Evolutionary conservation across 2,888 invertebrate genomes (phyloP).

Genomic region (Melitaea athalia): DNA sequence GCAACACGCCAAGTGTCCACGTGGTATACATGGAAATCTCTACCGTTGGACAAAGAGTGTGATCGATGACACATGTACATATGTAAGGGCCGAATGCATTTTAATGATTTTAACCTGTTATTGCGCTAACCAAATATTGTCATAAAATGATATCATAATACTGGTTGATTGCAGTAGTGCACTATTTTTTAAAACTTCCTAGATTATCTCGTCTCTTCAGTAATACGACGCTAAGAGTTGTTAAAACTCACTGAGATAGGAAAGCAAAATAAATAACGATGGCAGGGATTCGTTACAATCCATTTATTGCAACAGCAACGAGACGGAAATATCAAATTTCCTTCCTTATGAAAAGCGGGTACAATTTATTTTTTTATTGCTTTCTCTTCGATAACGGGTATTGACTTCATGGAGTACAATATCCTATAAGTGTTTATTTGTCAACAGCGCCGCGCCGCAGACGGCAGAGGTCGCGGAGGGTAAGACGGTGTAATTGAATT

Average conservation of each 20-base stretch:
- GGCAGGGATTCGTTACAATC: slow-evolving; percentile 23
- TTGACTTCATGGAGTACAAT: slow-evolving; percentile 10
- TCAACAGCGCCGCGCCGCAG: background rate
- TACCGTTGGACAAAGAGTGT: no score
- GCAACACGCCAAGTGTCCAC: no score
- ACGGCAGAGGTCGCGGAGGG: slow-evolving; percentile 9
- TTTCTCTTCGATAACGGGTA: slow-evolving; percentile 3
- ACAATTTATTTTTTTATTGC: slow-evolving; percentile 17
- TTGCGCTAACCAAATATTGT: no score
- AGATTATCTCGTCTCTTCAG: background rate
- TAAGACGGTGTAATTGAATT: slow-evolving; percentile 29
- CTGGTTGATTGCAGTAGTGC: background rate
- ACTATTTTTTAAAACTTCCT: background rate
- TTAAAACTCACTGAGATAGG: slow-evolving; percentile 1
- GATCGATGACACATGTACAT: no score
- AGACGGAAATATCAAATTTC: slow-evolving; percentile 26
- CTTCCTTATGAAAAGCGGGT: slow-evolving; percentile 16
- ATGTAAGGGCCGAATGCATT: no score
- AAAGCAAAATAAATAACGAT: slow-evolving; percentile 11
- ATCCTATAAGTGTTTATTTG: slow-evolving; percentile 8
- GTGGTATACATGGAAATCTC: no score
- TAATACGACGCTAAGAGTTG: slow-evolving; percentile 6
- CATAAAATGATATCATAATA: no score
- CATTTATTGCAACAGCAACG: slow-evolving; percentile 20
- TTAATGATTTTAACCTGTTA: no score